Conservation (phyloP, 2,888 invertebrate species). For the Pachydiplax longipennis region DNA sequence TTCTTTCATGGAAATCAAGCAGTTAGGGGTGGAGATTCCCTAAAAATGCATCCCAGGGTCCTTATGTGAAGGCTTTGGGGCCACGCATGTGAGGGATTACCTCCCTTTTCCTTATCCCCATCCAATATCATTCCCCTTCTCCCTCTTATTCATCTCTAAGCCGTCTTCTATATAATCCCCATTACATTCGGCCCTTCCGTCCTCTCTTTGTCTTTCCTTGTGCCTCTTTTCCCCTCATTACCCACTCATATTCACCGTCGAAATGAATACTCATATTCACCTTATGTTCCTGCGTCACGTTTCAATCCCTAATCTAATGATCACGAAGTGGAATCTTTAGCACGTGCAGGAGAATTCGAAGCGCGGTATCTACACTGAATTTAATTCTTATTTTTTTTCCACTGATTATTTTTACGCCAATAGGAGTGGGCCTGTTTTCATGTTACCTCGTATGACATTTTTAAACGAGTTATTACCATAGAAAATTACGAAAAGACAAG, state of each 20-base stretch:
- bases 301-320: background rate
- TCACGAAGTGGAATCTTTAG: too few relatives aligned
- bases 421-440: too few relatives aligned
- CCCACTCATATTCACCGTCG: background rate
- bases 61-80: background rate
- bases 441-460: too few relatives aligned
- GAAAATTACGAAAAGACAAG: too few relatives aligned
- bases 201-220: background rate
- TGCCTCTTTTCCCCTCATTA: background rate
- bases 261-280: background rate
- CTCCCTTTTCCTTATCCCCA: background rate
- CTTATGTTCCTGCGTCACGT: background rate
- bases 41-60: background rate
- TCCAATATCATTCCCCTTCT: background rate
- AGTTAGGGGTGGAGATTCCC: background rate
- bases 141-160: background rate
- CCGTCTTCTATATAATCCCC: background rate
- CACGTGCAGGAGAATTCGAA: too few relatives aligned
- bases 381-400: too few relatives aligned
- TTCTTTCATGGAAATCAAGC: background rate
- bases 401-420: too few relatives aligned
- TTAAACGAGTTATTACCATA: too few relatives aligned
- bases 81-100: background rate
- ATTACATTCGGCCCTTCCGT: background rate
- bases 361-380: too few relatives aligned